Evolutionary conservation across 2,113 vertebrate genomes (phyloP), one percentile per base, ranked within the genome.

Genomic region (Deroptyus accipitrinus): DNA sequence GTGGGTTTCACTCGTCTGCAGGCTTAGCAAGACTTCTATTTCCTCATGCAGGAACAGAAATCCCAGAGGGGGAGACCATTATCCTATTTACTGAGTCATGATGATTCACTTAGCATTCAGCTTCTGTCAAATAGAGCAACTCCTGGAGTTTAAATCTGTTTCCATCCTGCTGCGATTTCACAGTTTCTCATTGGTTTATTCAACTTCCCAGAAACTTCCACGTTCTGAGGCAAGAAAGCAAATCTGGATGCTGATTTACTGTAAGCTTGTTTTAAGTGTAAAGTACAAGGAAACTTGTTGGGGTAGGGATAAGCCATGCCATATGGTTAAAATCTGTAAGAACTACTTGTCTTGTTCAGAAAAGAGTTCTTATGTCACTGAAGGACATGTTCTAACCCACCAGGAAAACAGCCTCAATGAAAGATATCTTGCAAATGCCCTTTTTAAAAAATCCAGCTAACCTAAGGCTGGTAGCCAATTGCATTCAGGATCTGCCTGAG

Each of bases 11-110:
- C 37, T 92, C 59, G 11, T 46, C 39, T 69, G 41, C 35, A 83
- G 82, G n/a, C 76, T 86, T 90, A 88, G 42, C 42, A 77, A 85
- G 42, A 79, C 30, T 93, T 81, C 82, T 93, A 9, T 86, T 90
- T 96, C n/a, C 68, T 81, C 79, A 63, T n/a, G 79, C 92, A 95
- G 79, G 85, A 93, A 75, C 46, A 83, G 87, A 95, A 93, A 81
- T 93, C 90, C 79, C 90, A 88, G 88, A 89, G 91, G 89, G 86
- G 35, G 64, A 92, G 85, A 93, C 61, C 69, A 93, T 97, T 95
- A 96, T 96, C 90, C 68, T 90, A 59, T 96, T 96, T 96, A 95
- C 92, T 86, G 95, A 96, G 86, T 94, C 95, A 97, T 2, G 2
- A 74, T 92, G 88, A 86, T 93, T 96, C 88, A 92, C 88, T 96